Base-by-base conservation (phyloP, 1,140 invertebrate species). In the Bombus fervidus region DNA sequence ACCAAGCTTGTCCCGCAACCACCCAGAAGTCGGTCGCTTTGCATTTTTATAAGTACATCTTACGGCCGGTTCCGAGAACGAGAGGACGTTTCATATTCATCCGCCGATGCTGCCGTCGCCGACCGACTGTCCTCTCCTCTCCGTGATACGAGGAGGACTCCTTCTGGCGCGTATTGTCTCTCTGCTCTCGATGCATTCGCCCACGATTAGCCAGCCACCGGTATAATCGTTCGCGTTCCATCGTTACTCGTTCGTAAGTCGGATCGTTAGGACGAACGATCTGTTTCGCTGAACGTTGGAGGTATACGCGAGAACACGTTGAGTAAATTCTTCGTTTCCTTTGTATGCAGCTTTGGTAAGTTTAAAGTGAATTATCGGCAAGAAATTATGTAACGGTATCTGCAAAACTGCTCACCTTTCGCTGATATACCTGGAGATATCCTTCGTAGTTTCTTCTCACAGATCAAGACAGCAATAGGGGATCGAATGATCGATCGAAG, bases 1-100 rank as follows among this genome's bases (percentile, higher is more conserved):
- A 95, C 94, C 94, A 94, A 87, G 87, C 94, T 95, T 95, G 94
- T 95, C 93, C 91, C 90, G 92, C 94, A 95, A 94, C 94, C 94
- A 95, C 94, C 94, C 95, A 95, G 94, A 95, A 95, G 94, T 93
- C 91, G 89, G 90, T 93, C 91, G 92, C 92, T 95, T 95, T 95
- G 94, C 94, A 95, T 95, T 95, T 95, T 95, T 95, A 95, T 94
- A 95, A 94, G 93, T 94, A 94, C 94, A 93, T 90, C 91, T 87
- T 85, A 83, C 57, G 71, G 86, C 82, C 82, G 83, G 87, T 92
- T 92, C 92, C 91, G 81, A 91, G 91, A 93, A 92, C 81, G 86
- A 73, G 78, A 64, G 81, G 81, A 86, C 87, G 87, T 92, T 94
- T 95, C 93, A 94, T 94, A 94, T 94, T 94, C 92, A 93, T 93